phyloP scores from a whole-genome alignment of 1,140 invertebrate species.

The Zaprionus camerounensis region DNA sequence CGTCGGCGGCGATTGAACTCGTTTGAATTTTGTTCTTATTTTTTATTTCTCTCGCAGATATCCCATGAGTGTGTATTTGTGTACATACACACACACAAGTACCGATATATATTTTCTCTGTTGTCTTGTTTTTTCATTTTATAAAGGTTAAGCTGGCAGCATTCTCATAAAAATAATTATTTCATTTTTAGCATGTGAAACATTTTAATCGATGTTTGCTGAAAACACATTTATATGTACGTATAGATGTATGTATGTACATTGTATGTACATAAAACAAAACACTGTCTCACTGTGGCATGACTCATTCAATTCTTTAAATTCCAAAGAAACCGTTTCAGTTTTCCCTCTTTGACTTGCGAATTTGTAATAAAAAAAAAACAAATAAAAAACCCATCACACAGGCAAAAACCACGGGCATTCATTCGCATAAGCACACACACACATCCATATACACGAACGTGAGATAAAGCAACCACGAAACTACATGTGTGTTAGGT shows the following conservation, averaged over 20 bases:
- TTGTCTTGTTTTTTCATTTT: conserved; percentile 47
- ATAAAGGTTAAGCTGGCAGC: conserved; percentile 51
- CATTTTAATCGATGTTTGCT: background rate
- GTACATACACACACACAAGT: background rate
- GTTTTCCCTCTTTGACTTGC: conserved; percentile 43
- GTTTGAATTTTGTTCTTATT: conserved; percentile 64
- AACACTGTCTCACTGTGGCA: conserved; percentile 11
- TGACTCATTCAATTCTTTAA: conserved; percentile 61
- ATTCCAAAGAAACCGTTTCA: conserved; percentile 56
- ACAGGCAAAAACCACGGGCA: conserved; percentile 13
- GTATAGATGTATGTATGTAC: background rate
- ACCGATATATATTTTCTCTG: background rate
- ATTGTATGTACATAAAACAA: conserved; percentile 7
- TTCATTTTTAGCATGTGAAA: background rate
- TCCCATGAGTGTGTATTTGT: background rate
- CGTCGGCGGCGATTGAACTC: conserved; percentile 63
- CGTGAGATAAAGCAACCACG: background rate
- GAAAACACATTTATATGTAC: conserved; percentile 17
- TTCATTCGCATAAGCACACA: conserved; percentile 15
- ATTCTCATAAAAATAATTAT: conserved; percentile 20
- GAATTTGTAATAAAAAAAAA: conserved; percentile 42
- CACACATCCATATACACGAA: background rate
- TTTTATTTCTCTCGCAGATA: conserved; percentile 17
- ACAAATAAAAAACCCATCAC: background rate
- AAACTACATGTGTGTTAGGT: conserved; percentile 27